These are phyloP conservation scores for Hemiscyllium ocellatum DNA, from an alignment of 2,113 vertebrate species.

Conservation along the genomic window DNA sequence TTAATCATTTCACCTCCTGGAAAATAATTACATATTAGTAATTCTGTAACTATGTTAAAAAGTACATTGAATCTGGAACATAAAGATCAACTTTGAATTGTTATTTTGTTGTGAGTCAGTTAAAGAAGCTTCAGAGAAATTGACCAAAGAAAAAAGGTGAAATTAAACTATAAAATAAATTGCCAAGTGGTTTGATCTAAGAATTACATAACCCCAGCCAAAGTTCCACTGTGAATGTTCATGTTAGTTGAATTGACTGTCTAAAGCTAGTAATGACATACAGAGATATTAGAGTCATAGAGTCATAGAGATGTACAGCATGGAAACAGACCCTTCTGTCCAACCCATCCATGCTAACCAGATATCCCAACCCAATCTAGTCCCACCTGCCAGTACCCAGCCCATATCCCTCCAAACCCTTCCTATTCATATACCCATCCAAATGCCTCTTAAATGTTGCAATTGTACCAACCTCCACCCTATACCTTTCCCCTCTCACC, in stretches of 20 bases:
- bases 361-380: too few relatives aligned
- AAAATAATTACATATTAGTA: background rate
- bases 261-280: too few relatives aligned
- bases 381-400: too few relatives aligned
- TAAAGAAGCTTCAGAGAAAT: background rate
- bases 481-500: too few relatives aligned
- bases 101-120: background rate
- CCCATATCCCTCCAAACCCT: too few relatives aligned
- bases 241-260: background rate
- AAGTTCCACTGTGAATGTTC: background rate
- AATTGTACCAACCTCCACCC: too few relatives aligned
- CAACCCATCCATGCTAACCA: too few relatives aligned
- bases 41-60: background rate
- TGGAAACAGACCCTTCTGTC: too few relatives aligned
- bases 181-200: background rate
- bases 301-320: too few relatives aligned
- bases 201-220: background rate
- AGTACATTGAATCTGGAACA: background rate
- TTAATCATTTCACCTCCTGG: background rate
- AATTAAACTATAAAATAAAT: background rate
- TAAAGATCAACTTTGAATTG: background rate
- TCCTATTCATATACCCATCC: too few relatives aligned
- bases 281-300: too few relatives aligned
- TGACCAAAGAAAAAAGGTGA: background rate
- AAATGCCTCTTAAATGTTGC: too few relatives aligned